phyloP scores from a whole-genome alignment of 2,888 invertebrate genomes.

The Nesidiocoris tenuis region DNA sequence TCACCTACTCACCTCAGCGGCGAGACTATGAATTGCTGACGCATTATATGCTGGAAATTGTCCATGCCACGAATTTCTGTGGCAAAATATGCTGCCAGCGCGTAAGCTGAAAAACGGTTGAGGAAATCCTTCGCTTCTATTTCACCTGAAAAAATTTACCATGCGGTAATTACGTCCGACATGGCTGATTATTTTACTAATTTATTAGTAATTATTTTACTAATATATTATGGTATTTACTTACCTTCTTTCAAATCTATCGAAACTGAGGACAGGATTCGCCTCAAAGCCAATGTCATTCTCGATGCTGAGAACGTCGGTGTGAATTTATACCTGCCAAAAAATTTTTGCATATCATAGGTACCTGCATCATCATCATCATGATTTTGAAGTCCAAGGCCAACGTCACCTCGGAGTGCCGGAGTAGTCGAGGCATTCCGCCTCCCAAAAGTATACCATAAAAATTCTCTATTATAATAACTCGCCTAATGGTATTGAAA shows the following conservation, averaged over 20 bases:
- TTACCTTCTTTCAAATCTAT: not conserved
- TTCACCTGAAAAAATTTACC: constrained; percentile 1
- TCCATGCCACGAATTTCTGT: not conserved
- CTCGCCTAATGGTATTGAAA: too few relatives aligned
- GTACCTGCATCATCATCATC: too few relatives aligned
- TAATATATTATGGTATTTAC: not conserved
- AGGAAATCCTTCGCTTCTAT: not conserved
- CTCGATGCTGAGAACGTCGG: not conserved
- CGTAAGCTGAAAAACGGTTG: not conserved
- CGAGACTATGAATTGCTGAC: not conserved
- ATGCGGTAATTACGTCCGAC: not conserved
- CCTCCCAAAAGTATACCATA: not conserved
- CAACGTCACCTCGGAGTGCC: too few relatives aligned
- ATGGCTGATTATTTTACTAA: not conserved
- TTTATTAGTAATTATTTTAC: not conserved
- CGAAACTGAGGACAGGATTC: not conserved
- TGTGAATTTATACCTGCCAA: constrained; percentile 23
- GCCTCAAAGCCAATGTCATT: not conserved
- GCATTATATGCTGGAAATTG: not conserved
- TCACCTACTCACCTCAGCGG: not conserved
- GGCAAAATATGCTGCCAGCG: constrained; percentile 3
- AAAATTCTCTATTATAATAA: too few relatives aligned
- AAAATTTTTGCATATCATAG: too few relatives aligned
- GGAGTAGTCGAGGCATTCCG: not conserved
- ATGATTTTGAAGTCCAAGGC: too few relatives aligned